A percentile compares a stretch with the other conserved stretches of the same genome.
phyloP scores from a whole-genome alignment of 2,888 invertebrate genomes.

The Melanargia galathea region DNA sequence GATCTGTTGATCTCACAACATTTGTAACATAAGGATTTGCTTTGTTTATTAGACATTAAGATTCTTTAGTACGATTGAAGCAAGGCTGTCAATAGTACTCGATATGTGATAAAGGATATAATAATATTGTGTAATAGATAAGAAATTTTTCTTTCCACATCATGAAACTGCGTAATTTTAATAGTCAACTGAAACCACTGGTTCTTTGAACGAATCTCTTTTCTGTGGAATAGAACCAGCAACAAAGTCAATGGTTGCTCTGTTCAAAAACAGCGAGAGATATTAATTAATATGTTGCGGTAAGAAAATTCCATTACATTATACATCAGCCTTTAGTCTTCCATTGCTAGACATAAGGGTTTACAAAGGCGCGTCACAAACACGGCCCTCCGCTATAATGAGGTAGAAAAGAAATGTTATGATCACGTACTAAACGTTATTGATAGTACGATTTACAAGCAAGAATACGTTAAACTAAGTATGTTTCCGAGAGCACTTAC shows the following conservation, averaged over 20 bases:
- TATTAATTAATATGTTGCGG: background rate
- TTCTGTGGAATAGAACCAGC: background rate
- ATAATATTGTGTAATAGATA: background rate
- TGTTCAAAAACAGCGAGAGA: background rate
- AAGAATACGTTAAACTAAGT: background rate
- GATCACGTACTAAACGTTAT: background rate
- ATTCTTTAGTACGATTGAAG: background rate
- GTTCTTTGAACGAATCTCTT: background rate
- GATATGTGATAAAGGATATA: background rate
- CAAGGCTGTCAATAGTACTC: background rate
- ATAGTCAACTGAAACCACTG: background rate
- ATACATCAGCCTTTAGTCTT: too few species aligned
- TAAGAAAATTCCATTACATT: background rate
- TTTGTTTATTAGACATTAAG: conserved; percentile 1
- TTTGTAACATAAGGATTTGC: conserved; percentile 10
- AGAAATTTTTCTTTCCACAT: too few species aligned
- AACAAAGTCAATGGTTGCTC: background rate
- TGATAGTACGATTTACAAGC: background rate
- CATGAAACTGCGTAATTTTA: too few species aligned
- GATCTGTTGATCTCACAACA: conserved; percentile 9
- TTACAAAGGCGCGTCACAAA: too few species aligned
- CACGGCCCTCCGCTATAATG: too few species aligned
- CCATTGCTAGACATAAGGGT: too few species aligned
- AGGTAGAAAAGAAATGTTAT: too few species aligned
- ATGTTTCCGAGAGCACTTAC: background rate